Evolutionary conservation across 2,888 invertebrate genomes (phyloP).

Genomic region (Dynastes maya): DNA sequence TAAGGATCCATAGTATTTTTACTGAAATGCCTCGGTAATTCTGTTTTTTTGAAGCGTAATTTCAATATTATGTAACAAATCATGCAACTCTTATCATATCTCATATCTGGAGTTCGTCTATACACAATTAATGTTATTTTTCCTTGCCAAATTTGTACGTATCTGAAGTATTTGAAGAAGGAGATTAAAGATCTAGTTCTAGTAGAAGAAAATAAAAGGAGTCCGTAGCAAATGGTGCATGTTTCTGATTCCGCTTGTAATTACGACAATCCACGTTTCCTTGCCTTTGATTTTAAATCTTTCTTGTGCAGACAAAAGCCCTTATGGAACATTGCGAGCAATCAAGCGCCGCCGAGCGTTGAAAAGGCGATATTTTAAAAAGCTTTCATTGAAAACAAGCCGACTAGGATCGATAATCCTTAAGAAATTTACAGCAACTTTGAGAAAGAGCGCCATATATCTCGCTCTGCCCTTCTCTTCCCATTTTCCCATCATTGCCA

Average conservation of each 20-base stretch:
- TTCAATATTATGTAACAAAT: too few species aligned
- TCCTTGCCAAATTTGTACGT: background rate
- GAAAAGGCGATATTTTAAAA: slow-evolving; percentile 44
- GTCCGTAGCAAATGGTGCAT: background rate
- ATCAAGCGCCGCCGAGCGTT: slow-evolving; percentile 28
- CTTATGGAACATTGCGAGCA: slow-evolving; percentile 14
- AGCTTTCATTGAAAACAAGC: slow-evolving; percentile 38
- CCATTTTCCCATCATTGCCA: background rate
- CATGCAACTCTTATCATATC: too few species aligned
- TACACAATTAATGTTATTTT: too few species aligned
- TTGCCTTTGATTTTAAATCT: slow-evolving; percentile 42
- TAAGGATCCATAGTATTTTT: too few species aligned
- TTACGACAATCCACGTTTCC: slow-evolving; percentile 20
- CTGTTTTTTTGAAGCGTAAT: too few species aligned
- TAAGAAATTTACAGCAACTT: slow-evolving; percentile 57
- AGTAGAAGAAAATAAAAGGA: background rate
- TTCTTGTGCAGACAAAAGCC: slow-evolving; percentile 30
- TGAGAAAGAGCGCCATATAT: slow-evolving; percentile 52
- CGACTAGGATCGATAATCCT: slow-evolving; percentile 55
- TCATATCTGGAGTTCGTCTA: too few species aligned
- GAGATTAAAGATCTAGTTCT: background rate
- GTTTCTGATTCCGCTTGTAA: slow-evolving; percentile 24
- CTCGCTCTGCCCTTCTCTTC: background rate
- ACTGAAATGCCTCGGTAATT: too few species aligned
- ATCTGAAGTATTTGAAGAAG: background rate